Base-by-base conservation (phyloP, 2,888 invertebrate species). In the Saturnia japonica region DNA sequence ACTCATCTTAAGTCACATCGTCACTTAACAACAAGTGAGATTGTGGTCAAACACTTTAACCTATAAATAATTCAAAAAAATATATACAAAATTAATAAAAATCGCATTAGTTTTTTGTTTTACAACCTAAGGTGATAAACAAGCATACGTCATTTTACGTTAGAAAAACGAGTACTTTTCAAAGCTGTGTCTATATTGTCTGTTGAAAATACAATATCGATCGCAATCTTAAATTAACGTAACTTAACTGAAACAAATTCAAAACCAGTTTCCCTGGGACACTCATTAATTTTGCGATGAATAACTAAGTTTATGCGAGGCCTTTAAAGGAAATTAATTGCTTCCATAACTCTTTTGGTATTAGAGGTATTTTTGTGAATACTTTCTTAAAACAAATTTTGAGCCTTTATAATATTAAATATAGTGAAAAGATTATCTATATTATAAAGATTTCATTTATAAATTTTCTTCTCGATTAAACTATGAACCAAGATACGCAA, bases 281-380 rank as follows among this genome's bases (percentile, higher is more conserved):
- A 73, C 72, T 73, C 72, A 72, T 62, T 72, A 71, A 74, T 75
- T 74, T 74, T 57, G 25, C 68, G 45, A 69, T 68, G 72, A 76
- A 72, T 74, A 70, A 70, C 72, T 74, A 66, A 68, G 71, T 74
- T 74, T 74, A 76, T 74, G 71, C 74, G 57, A 51, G 67, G 64
- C 72, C 73, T 68, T 73, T 78, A 75, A 72, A 72, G 66, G 73
- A 68, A 79, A 80, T 78, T 77, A 79, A 79, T 81, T 74, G 69
- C 71, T 72, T 73, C 74, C 71, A 75, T 75, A 78, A 79, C 76
- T 80, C 72, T 72, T 73, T 71, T 47, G 73, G 62, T 68, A 70
- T 72, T 70, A 70, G 64, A 66, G 66, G 66, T 70, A 66, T 70
- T 64, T 70, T 70, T 42, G 54, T 25, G 51, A 66, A 70, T 45